phyloP scores from a whole-genome alignment of 1,140 invertebrate species.

The Brachionus paranguensis region DNA sequence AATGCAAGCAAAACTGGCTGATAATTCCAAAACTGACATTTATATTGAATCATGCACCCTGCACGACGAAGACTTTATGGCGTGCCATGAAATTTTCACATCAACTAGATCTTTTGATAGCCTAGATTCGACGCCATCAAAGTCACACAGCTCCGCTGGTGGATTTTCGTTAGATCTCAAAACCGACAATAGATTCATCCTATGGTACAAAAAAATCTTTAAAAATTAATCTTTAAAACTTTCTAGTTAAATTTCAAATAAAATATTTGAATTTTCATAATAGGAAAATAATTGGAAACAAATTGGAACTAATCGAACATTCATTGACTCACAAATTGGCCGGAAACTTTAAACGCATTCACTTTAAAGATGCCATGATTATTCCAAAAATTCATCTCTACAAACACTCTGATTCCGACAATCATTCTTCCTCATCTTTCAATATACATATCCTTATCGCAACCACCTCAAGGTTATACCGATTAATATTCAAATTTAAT shows the following conservation, averaged over 20 bases:
- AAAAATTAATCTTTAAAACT: neutral
- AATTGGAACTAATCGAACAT: constrained; percentile 17
- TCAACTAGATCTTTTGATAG: neutral
- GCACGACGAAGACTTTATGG: constrained; percentile 1
- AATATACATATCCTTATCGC: neutral
- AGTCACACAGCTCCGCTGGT: neutral
- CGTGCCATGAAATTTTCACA: constrained; percentile 18
- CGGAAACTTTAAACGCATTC: constrained; percentile 16
- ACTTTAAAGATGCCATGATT: constrained; percentile 28
- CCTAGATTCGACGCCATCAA: neutral
- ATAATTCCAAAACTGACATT: neutral
- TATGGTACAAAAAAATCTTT: neutral
- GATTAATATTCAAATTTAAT: constrained; percentile 20
- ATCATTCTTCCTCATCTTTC: neutral
- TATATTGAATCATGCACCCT: constrained; percentile 26
- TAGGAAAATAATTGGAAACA: constrained; percentile 32
- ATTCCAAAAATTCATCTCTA: neutral
- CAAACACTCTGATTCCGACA: neutral
- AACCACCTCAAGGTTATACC: constrained; percentile 20
- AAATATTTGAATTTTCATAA: no score
- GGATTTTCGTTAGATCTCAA: neutral
- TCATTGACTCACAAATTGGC: constrained; percentile 17
- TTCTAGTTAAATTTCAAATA: neutral
- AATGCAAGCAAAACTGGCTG: neutral
- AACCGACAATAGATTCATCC: constrained; percentile 24